Evolutionary conservation across 2,888 invertebrate species (phyloP), one percentile per base, ranked within the genome.

Genomic region (Bruchidius siliquastri): DNA sequence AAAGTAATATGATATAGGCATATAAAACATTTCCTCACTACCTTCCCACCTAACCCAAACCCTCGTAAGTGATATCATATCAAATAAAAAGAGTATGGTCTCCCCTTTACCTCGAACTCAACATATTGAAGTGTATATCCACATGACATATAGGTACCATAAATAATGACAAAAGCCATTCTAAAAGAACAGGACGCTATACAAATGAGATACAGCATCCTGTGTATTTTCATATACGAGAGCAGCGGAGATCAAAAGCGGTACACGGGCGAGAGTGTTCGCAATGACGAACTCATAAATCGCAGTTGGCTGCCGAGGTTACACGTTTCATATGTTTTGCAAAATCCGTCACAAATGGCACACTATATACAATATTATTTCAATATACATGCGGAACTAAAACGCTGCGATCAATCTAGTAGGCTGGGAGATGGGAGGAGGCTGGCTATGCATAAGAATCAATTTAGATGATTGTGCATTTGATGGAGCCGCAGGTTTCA

Each of bases 351-450:
- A 81, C 81, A 80, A 82, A 79, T 79, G 81, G 79, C 81, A 81
- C 81, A 81, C 79, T 76, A 80, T 78, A 49, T 49, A 79, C 81
- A 81, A 83, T 83, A 84, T 83, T 83, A 82, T 83, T 83, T 83
- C 83, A 83, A 84, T 83, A 83, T 83, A 82, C 81, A 81, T 82
- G 82, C 80, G 79, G 81, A 80, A 80, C 82, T 81, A 83, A 84
- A 84, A 83, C 82, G 84, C 81, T 83, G 83, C 81, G 83, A 85
- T 85, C 85, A 85, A 85, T 85, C 84, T 84, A 80, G 75, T 74
- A 80, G 78, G 76, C 76, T 72, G 75, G 78, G 79, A 78, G 77
- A 76, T 77, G 79, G 79, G 80, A 77, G 80, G 78, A 78, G 79
- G 80, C 80, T 81, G 81, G 80, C 82, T 81, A 81, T 82, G 83